Base-by-base conservation (phyloP, 2,113 vertebrate species). In the Pelecanoides urinatrix region DNA sequence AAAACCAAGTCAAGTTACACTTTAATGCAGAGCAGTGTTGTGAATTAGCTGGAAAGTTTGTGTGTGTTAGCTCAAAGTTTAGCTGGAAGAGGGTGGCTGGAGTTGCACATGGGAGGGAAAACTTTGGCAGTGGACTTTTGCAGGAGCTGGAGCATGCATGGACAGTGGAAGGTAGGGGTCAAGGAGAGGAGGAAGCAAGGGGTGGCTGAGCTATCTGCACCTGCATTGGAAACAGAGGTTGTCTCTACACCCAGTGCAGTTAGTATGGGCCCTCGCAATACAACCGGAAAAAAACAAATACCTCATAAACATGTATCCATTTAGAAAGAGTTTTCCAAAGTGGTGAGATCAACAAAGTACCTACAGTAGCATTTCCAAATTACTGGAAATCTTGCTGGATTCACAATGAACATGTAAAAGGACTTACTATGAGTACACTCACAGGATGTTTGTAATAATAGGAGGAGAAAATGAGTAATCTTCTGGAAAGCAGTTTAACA, bases 381-480 rank as follows among this genome's bases (percentile, higher is more conserved):
- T 50, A 72, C 77, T 85, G 62, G 38, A 85, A 85, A 32, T 65
- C 36, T 85, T 53, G 40, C 32, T 89, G 62, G 16, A 50, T 71
- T 82, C 45, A 16, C 7, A 62, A 45, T 59, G 74, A 91, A 32
- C 10, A 9, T 30, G 20, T 82, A 38, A 65, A 93, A 77, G 22
- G 40, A 21, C 17, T 89, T 85, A 44, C 11, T 75, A 10, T 40
- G 62, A 82, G 42, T 75, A 38, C 26, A 7, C 34, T 90, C 13
- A 23, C 38, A 66, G 49, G 44, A 86, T 85, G 56, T 62, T 84
- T 85, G 58, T 76, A 89, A 81, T 71, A 81, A 78, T 27, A 73
- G 36, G 34, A 92, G 52, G 72, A 85, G 71, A 91, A 92, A 61
- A 59, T 90, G 88, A 96, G 47, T 94, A 85, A 92, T 76, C 74